Evolutionary conservation across 2,888 invertebrate genomes (phyloP).

Genomic region (Philereme vetulata): DNA sequence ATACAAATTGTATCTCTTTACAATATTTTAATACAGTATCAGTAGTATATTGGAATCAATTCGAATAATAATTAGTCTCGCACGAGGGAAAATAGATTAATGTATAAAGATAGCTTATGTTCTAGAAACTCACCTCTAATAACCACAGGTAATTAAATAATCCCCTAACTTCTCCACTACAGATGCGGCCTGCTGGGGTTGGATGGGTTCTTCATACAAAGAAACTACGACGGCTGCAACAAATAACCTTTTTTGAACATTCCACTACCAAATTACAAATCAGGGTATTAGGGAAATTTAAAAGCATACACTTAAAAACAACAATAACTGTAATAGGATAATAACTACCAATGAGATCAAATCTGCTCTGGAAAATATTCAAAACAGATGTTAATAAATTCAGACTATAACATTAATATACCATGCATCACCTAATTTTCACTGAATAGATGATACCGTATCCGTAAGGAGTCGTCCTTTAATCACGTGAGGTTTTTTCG

Average conservation of each 20-base stretch:
- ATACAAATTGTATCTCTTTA: no score
- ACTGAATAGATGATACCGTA: no score
- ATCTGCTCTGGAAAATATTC: neutral
- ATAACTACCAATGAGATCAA: neutral
- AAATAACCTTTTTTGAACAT: slow-evolving; percentile 47
- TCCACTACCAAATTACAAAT: neutral
- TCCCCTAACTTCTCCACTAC: slow-evolving; percentile 98
- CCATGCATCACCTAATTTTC: no score
- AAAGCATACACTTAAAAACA: no score
- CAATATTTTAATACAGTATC: no score
- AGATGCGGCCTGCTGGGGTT: slow-evolving; percentile 98
- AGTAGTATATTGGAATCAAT: no score
- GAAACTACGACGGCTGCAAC: slow-evolving; percentile 95
- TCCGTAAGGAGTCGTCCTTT: no score
- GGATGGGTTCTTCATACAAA: slow-evolving; percentile 97
- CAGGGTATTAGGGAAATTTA: neutral
- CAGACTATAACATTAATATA: no score
- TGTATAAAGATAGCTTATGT: neutral
- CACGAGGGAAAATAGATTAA: neutral
- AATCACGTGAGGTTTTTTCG: no score
- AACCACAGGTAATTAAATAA: slow-evolving; percentile 98
- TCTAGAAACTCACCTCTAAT: slow-evolving; percentile 88
- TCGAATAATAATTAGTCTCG: no score
- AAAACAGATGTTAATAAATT: neutral
- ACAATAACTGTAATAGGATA: neutral